Percentiles rank a stretch among this genome's conserved stretches.
These are phyloP conservation scores for Hippocampus guttulatus DNA, from an alignment of 2,113 vertebrate genomes.

Conservation along the genomic window DNA sequence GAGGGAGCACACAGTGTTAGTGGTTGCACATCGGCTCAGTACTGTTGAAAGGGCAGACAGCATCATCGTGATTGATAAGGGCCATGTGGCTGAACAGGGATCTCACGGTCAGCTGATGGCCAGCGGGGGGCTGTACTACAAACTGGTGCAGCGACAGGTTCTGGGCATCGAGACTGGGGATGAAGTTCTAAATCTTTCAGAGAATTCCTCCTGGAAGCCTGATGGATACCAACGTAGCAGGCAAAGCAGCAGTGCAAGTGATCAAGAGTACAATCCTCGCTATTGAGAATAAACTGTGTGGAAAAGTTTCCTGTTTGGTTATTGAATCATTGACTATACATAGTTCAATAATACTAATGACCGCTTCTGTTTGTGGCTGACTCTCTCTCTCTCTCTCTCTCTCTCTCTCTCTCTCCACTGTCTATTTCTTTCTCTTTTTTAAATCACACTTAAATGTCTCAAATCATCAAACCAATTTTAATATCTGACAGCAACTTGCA, in stretches of 20 bases:
- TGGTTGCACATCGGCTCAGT: constrained; percentile 94
- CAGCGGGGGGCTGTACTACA: constrained; percentile 81
- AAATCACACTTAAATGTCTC: neutral
- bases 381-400: too few relatives aligned
- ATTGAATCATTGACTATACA: neutral
- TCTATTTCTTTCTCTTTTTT: neutral
- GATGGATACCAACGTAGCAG: constrained; percentile 16
- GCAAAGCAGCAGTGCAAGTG: constrained; percentile 51
- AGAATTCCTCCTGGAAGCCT: neutral
- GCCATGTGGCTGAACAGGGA: constrained; percentile 85
- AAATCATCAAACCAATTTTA: too few relatives aligned
- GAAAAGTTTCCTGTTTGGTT: neutral
- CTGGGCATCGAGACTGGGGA: constrained; percentile 71
- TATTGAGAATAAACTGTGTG: constrained; percentile 33
- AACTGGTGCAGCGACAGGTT: constrained; percentile 89
- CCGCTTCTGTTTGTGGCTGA: neutral
- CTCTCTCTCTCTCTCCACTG: neutral
- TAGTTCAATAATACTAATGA: neutral
- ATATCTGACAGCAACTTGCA: too few relatives aligned
- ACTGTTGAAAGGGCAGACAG: constrained; percentile 88
- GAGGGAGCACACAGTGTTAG: constrained; percentile 80
- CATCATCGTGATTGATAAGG: constrained; percentile 89
- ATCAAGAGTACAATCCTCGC: constrained; percentile 37
- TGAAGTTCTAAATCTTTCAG: constrained; percentile 19
- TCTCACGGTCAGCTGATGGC: constrained; percentile 85